phyloP scores from a whole-genome alignment of 2,113 vertebrate genomes.

The Crotalus horridus region DNA sequence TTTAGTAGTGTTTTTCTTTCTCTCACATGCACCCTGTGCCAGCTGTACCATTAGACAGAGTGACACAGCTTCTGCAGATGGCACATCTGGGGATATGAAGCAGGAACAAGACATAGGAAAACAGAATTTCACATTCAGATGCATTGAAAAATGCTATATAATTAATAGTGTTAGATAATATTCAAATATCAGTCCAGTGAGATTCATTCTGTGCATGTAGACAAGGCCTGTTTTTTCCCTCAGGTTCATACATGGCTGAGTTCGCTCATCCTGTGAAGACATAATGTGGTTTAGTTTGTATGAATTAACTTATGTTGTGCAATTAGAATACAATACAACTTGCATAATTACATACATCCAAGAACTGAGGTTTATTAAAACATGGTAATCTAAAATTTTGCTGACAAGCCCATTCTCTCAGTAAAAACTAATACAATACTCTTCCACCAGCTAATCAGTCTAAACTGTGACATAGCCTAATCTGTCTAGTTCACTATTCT shows the following conservation, averaged over 20 bases:
- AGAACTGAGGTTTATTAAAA: not conserved
- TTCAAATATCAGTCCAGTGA: not conserved
- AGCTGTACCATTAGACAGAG: not conserved
- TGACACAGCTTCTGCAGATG: not conserved
- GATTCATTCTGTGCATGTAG: not conserved
- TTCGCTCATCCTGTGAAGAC: not conserved
- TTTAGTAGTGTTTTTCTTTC: not conserved
- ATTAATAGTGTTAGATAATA: not conserved
- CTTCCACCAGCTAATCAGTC: not conserved
- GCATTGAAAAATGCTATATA: not conserved
- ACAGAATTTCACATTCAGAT: not conserved
- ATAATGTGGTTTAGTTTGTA: not conserved
- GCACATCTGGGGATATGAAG: not conserved
- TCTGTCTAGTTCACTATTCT: not conserved
- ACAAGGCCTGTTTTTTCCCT: not conserved
- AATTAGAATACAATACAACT: not conserved
- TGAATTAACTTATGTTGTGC: not conserved
- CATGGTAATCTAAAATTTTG: not conserved
- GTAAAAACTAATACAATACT: not conserved
- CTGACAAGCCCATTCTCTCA: not conserved
- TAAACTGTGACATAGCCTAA: not conserved
- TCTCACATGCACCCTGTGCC: not conserved
- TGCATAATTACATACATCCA: not conserved
- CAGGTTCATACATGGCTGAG: not conserved
- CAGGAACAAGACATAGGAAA: not conserved